phyloP scores from a whole-genome alignment of 2,888 invertebrate genomes.

The Melanostoma mellinum region DNA sequence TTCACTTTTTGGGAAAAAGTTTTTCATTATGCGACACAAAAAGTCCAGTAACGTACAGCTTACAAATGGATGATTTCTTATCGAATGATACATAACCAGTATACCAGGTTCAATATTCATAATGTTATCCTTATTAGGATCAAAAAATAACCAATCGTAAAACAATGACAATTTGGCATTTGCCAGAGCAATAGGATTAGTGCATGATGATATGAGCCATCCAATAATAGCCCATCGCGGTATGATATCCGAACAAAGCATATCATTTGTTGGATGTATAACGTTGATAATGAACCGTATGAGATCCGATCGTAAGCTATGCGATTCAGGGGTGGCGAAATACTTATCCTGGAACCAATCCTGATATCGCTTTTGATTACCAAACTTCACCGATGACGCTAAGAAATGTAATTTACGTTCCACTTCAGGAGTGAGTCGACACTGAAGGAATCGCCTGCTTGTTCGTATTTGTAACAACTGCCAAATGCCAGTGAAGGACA shows the following conservation, averaged over 20 bases:
- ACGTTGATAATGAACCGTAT: constrained; percentile 88
- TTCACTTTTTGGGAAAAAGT: constrained; percentile 80
- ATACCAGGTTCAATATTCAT: constrained; percentile 89
- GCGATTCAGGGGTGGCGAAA: constrained; percentile 86
- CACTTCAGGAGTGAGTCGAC: constrained; percentile 86
- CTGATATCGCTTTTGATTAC: constrained; percentile 87
- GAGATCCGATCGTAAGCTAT: constrained; percentile 86
- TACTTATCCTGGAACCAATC: constrained; percentile 89
- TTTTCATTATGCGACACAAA: constrained; percentile 85
- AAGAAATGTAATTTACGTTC: constrained; percentile 86
- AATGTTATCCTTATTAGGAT: constrained; percentile 86
- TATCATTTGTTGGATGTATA: constrained; percentile 87
- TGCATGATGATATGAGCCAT: constrained; percentile 87
- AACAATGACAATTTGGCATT: constrained; percentile 87
- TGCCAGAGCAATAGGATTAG: constrained; percentile 86
- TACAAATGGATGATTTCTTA: constrained; percentile 86
- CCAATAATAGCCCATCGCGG: constrained; percentile 89
- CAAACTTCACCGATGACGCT: constrained; percentile 85
- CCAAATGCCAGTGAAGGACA: constrained; percentile 85
- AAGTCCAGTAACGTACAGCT: constrained; percentile 87
- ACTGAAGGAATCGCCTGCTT: constrained; percentile 84
- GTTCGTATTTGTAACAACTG: constrained; percentile 85
- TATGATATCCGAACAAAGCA: constrained; percentile 87
- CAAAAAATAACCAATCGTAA: constrained; percentile 89
- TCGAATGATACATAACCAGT: constrained; percentile 87